phyloP scores from a whole-genome alignment of 1,140 invertebrate genomes.

The Hestina assimilis region DNA sequence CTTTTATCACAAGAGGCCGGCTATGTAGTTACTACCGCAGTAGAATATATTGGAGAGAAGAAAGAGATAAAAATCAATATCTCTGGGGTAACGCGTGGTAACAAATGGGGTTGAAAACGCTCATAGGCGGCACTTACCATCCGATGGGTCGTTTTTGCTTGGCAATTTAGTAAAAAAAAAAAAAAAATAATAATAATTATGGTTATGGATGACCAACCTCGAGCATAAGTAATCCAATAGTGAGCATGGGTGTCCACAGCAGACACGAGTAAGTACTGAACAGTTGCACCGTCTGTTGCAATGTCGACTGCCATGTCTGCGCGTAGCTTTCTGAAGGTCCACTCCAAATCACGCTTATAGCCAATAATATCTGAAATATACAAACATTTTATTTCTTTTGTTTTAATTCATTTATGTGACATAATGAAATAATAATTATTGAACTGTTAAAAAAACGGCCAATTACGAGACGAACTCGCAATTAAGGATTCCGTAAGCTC shows the following conservation, averaged over 20 bases:
- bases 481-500: no score
- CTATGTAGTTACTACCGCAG: no score
- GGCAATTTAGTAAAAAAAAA: neutral
- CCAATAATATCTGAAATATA: slow-evolving; percentile 46
- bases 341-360: slow-evolving; percentile 84
- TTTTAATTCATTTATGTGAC: slow-evolving; percentile 8
- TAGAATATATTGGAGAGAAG: no score
- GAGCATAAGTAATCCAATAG: slow-evolving; percentile 88
- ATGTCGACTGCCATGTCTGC: slow-evolving; percentile 41
- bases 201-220: slow-evolving; percentile 72
- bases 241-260: slow-evolving; percentile 90
- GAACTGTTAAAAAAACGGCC: no score
- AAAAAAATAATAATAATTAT: neutral
- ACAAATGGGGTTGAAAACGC: no score
- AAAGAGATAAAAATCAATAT: no score
- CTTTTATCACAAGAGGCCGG: no score
- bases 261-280: slow-evolving; percentile 81
- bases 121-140: no score
- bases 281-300: slow-evolving; percentile 55
- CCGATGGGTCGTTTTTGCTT: no score
- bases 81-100: no score
- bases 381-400: neutral
- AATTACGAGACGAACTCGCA: no score
- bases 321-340: slow-evolving; percentile 42
- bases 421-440: no score